Conservation (phyloP, 2,113 vertebrate species). For the Actenoides hombroni region DNA sequence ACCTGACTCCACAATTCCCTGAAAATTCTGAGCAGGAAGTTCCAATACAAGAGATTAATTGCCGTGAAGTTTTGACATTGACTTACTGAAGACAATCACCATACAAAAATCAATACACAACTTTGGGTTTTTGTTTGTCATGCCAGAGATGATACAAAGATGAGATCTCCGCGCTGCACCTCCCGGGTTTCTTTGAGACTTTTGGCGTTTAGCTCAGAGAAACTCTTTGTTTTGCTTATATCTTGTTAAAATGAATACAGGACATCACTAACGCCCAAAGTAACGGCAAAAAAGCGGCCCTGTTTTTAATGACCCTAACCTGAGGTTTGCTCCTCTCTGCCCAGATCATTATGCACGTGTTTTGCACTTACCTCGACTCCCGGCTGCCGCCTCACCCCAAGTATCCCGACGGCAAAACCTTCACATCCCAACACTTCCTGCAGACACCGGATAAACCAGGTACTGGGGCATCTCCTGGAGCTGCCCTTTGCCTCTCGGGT, state of each 20-base stretch:
- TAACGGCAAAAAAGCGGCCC: fast-evolving
- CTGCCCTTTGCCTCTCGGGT: neutral
- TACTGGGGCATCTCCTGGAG: neutral
- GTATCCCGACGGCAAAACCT: conserved; percentile 95
- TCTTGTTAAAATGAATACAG: neutral
- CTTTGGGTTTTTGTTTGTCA: neutral
- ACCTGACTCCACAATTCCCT: no score
- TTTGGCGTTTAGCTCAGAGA: neutral
- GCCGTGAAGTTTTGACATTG: neutral
- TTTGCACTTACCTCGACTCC: conserved; percentile 96
- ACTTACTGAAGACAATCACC: neutral
- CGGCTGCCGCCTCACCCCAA: conserved; percentile 93
- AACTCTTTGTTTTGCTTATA: neutral
- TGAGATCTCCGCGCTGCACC: neutral
- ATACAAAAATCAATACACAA: neutral
- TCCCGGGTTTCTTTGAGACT: neutral
- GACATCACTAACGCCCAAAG: neutral
- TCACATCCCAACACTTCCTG: conserved; percentile 93
- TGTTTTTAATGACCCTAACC: fast-evolving
- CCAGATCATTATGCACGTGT: conserved; percentile 93
- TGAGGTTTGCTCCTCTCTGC: neutral
- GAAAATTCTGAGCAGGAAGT: neutral
- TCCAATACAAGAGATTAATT: neutral
- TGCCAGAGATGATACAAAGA: neutral
- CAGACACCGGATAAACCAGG: conserved; percentile 95